Evolutionary conservation across 1,140 invertebrate genomes (phyloP).

Genomic region (Zaprionus ghesquierei): DNA sequence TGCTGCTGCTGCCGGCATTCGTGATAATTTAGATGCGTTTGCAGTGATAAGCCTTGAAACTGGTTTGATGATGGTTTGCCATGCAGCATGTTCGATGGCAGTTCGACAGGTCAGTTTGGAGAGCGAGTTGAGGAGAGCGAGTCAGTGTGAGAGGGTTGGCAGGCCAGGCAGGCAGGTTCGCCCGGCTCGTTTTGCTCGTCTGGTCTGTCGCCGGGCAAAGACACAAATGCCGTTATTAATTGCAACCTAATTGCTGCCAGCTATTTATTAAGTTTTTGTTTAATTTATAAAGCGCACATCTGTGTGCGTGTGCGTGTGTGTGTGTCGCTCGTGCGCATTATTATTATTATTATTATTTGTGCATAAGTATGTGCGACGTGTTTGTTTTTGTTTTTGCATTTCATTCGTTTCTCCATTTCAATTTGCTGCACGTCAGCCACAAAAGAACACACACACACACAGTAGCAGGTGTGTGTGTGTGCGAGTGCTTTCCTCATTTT

Average conservation of each 20-base stretch:
- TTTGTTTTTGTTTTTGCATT: slow-evolving; percentile 37
- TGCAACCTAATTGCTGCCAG: slow-evolving; percentile 67
- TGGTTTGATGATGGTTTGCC: slow-evolving; percentile 63
- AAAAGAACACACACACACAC: slow-evolving; percentile 45
- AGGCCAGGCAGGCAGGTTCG: too few species aligned
- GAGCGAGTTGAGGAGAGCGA: background rate
- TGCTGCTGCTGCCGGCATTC: slow-evolving; percentile 65
- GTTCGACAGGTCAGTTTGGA: slow-evolving; percentile 30
- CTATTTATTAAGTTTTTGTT: slow-evolving; percentile 74
- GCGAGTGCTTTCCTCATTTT: slow-evolving; percentile 43
- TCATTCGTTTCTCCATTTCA: slow-evolving; percentile 55
- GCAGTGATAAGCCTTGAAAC: slow-evolving; percentile 72
- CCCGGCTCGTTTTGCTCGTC: background rate
- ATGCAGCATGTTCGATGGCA: slow-evolving; percentile 71
- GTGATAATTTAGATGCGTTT: slow-evolving; percentile 73
- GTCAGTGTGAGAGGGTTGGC: background rate
- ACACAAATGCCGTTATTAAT: slow-evolving; percentile 67
- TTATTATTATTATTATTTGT: slow-evolving; percentile 28
- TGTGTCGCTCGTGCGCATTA: background rate
- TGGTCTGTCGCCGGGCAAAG: background rate
- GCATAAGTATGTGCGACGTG: slow-evolving; percentile 6
- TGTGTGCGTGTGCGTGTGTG: slow-evolving; percentile 26
- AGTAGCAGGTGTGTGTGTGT: slow-evolving; percentile 3
- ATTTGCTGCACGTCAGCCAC: slow-evolving; percentile 48
- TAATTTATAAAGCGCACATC: slow-evolving; percentile 56